phyloP scores from a whole-genome alignment of 35 echinoderm and acorn worm genomes.

The Patiria miniata region DNA sequence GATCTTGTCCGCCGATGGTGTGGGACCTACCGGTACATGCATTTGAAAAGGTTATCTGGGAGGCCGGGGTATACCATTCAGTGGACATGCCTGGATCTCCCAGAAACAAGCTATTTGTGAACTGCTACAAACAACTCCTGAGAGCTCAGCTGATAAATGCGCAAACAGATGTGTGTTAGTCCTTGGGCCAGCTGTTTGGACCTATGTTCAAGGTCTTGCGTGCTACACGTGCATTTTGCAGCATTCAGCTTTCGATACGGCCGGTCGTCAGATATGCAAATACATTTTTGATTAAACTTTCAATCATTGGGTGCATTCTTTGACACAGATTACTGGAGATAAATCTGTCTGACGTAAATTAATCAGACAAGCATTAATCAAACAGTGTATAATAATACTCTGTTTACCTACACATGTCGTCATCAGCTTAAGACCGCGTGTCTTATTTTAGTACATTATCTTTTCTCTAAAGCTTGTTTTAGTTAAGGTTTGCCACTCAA shows the following conservation, averaged over 20 bases:
- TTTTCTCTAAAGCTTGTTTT: not conserved
- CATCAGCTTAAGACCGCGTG: not conserved
- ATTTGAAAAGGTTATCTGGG: slow-evolving; percentile 18
- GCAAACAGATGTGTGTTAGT: not conserved
- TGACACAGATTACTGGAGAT: not conserved
- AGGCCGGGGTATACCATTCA: not conserved
- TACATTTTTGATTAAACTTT: slow-evolving; percentile 12
- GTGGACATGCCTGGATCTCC: not conserved
- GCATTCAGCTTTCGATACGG: not conserved
- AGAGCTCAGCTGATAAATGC: slow-evolving; percentile 10
- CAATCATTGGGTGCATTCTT: slow-evolving; percentile 2
- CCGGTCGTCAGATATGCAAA: not conserved
- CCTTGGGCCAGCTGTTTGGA: too few relatives aligned
- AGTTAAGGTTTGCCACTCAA: too few relatives aligned
- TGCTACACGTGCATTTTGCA: too few relatives aligned
- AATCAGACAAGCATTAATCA: slow-evolving; percentile 23
- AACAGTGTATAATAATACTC: not conserved
- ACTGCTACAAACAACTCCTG: not conserved
- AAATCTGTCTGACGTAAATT: slow-evolving; percentile 22
- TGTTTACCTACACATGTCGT: not conserved
- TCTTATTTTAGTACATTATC: not conserved
- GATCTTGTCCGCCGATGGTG: not conserved
- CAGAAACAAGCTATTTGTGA: not conserved
- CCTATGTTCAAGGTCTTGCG: too few relatives aligned
- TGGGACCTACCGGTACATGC: not conserved